These are phyloP conservation scores for Chloromyia formosa DNA, from an alignment of 2,888 invertebrate genomes.

Conservation along the genomic window DNA sequence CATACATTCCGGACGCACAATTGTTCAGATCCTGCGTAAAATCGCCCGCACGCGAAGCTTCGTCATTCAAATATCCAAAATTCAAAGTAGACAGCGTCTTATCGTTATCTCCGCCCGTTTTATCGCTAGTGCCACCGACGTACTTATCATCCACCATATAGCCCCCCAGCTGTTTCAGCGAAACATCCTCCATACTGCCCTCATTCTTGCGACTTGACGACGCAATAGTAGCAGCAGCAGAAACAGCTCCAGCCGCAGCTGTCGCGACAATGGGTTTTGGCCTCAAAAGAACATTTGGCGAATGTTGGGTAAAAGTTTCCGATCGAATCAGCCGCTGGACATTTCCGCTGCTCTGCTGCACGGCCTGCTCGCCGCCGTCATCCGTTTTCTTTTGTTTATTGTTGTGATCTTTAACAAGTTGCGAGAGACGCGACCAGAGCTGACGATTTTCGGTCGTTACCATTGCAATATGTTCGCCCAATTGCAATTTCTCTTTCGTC, in stretches of 20 bases:
- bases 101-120: conserved; percentile 61
- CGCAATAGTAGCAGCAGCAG: conserved; percentile 51
- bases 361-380: background rate
- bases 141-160: conserved; percentile 74
- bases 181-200: conserved; percentile 81
- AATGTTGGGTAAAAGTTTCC: conserved; percentile 76
- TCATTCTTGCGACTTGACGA: conserved; percentile 55
- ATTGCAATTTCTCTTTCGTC: conserved; percentile 73
- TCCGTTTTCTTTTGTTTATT: conserved; percentile 46
- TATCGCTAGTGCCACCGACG: conserved; percentile 72
- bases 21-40: conserved; percentile 72
- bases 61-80: conserved; percentile 59
- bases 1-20: conserved; percentile 69
- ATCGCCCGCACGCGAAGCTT: conserved; percentile 61
- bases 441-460: conserved; percentile 83
- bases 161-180: conserved; percentile 74
- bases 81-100: conserved; percentile 51
- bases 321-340: conserved; percentile 66
- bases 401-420: conserved; percentile 69
- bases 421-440: conserved; percentile 78
- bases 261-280: conserved; percentile 62
- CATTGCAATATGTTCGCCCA: conserved; percentile 81
- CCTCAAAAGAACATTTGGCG: conserved; percentile 68
- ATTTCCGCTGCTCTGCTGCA: conserved; percentile 48
- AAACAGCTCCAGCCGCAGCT: conserved; percentile 47